Conservation (phyloP, 2,113 vertebrate genomes). For the Poicephalus meyeri region DNA sequence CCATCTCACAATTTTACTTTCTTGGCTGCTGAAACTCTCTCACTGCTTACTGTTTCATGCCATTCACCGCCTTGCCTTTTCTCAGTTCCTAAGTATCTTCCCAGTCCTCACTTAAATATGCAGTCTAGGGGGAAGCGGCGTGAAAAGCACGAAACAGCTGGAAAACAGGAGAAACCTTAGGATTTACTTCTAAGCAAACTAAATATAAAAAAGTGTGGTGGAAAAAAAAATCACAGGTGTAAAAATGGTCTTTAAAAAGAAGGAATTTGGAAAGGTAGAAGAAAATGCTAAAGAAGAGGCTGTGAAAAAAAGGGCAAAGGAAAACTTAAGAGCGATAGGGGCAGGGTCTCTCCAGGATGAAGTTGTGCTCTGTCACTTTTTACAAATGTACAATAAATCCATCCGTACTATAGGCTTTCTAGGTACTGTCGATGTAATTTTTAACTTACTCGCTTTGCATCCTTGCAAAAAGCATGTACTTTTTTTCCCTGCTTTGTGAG, state of each 20-base stretch:
- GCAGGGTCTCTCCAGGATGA: neutral
- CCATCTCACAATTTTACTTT: neutral
- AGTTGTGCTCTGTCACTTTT: neutral
- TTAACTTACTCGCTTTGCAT: neutral
- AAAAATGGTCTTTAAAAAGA: neutral
- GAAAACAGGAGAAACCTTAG: neutral
- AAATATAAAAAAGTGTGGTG: neutral
- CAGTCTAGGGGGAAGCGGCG: neutral
- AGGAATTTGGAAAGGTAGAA: neutral
- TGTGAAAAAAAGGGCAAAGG: neutral
- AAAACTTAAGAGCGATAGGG: rapidly evolving
- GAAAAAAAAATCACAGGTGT: neutral
- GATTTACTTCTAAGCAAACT: neutral
- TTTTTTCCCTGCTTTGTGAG: neutral
- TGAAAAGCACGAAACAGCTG: neutral
- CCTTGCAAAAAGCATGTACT: neutral
- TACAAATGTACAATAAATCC: neutral
- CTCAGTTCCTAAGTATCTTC: neutral
- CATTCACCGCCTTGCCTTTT: neutral
- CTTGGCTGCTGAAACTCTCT: neutral
- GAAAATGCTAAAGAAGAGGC: neutral
- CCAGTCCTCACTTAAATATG: neutral
- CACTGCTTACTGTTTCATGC: neutral
- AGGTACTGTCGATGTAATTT: neutral
- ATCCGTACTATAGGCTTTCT: neutral